Evolutionary conservation across 2,797 vertebrate genomes (phyloP).

Genomic region (Ctenopoma kingsleyae): DNA sequence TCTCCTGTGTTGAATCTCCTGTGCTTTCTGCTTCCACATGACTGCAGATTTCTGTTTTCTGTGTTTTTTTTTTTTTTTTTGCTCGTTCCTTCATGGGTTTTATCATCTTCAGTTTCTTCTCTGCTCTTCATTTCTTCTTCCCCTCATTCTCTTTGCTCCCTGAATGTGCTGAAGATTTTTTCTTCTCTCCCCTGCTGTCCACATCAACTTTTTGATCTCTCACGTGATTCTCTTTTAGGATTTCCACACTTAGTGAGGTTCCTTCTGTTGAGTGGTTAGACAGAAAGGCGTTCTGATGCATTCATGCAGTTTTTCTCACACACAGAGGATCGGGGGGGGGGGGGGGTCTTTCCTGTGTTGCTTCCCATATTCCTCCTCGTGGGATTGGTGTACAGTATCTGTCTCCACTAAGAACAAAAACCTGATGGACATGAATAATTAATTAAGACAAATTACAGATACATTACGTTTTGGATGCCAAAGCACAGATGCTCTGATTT

Average conservation of each 20-base stretch:
- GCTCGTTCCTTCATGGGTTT: slow-evolving; percentile 7
- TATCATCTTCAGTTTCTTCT: slow-evolving; percentile 10
- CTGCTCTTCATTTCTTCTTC: slow-evolving; percentile 4
- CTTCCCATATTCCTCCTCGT: slow-evolving; percentile 17
- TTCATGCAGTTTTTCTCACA: slow-evolving; percentile 7
- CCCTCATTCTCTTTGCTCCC: slow-evolving; percentile 6
- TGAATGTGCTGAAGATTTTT: background rate
- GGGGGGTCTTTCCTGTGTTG: slow-evolving; percentile 38
- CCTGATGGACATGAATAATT: slow-evolving; percentile 57
- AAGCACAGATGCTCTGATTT: slow-evolving; percentile 24
- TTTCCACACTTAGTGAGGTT: slow-evolving; percentile 15
- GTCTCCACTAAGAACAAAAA: slow-evolving; percentile 32
- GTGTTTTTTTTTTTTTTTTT: slow-evolving; percentile 13
- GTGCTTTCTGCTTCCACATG: slow-evolving; percentile 53
- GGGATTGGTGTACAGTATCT: slow-evolving; percentile 15
- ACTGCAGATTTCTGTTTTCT: slow-evolving; percentile 45
- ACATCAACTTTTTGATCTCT: slow-evolving; percentile 9
- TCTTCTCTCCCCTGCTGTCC: background rate
- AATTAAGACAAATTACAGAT: slow-evolving; percentile 43
- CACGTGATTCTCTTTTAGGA: slow-evolving; percentile 20
- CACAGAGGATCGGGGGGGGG: background rate
- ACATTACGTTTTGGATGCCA: slow-evolving; percentile 22
- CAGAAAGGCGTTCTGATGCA: slow-evolving; percentile 21
- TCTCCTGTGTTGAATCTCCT: slow-evolving; percentile 33
- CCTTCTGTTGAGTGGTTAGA: slow-evolving; percentile 21